Percentiles rank a stretch among this genome's conserved stretches.
Conservation (phyloP, 2,797 vertebrate species). For the Alcedo quadribrachys region DNA sequence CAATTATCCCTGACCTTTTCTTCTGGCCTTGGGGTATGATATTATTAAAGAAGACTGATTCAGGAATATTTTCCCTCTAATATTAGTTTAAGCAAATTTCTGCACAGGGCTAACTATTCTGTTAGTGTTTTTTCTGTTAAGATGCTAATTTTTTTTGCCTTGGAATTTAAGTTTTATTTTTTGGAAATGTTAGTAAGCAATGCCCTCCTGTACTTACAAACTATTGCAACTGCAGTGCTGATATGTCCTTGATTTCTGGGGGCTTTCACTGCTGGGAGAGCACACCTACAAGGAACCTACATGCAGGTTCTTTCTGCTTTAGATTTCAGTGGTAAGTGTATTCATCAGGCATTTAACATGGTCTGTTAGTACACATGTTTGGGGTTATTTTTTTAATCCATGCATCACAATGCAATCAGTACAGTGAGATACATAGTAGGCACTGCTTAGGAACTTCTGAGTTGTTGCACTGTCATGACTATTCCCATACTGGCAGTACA, state of each 20-base stretch:
- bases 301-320: background rate
- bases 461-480: background rate
- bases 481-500: background rate
- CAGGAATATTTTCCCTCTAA: constrained; percentile 64
- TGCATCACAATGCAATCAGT: background rate
- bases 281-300: background rate
- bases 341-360: background rate
- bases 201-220: constrained; percentile 49
- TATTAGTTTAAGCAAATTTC: constrained; percentile 71
- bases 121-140: constrained; percentile 11
- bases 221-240: constrained; percentile 14
- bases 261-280: background rate
- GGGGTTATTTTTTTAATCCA: background rate
- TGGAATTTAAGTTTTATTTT: constrained; percentile 52
- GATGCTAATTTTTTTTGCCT: constrained; percentile 32
- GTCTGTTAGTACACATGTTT: background rate
- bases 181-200: constrained; percentile 63
- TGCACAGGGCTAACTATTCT: constrained; percentile 34
- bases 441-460: background rate
- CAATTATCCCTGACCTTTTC: constrained; percentile 74
- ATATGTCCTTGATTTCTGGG: background rate
- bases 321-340: background rate
- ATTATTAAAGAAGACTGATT: constrained; percentile 59
- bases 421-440: background rate
- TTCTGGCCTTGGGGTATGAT: constrained; percentile 56